Evolutionary conservation across 2,113 vertebrate species (phyloP).

Genomic region (Hipposideros armiger): DNA sequence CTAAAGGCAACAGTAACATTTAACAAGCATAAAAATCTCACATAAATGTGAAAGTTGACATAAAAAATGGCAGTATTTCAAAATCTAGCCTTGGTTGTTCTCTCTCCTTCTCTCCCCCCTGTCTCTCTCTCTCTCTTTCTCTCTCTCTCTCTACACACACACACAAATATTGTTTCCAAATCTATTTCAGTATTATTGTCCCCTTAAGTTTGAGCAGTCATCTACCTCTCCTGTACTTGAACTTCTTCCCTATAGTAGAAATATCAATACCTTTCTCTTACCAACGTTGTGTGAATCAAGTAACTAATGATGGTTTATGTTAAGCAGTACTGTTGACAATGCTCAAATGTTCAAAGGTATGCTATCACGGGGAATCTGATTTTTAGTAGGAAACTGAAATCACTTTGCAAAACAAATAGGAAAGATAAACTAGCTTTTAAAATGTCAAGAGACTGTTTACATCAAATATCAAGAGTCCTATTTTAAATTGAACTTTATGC

Average conservation of each 20-base stretch:
- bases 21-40: neutral
- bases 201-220: neutral
- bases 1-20: conserved; percentile 1
- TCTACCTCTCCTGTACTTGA: neutral
- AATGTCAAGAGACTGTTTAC: neutral
- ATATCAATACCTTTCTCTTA: neutral
- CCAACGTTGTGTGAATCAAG: neutral
- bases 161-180: neutral
- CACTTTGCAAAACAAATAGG: neutral
- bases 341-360: neutral
- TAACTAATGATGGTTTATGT: neutral
- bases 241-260: neutral
- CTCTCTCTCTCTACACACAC: neutral
- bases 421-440: neutral
- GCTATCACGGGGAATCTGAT: neutral
- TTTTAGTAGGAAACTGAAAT: conserved; percentile 34
- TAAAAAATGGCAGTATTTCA: neutral
- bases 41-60: neutral
- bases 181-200: neutral
- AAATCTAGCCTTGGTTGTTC: neutral
- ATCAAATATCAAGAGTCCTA: neutral
- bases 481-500: neutral
- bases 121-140: too few species aligned
- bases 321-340: neutral
- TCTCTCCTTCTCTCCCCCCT: too few species aligned